Evolutionary conservation across 1,140 invertebrate species (phyloP).

Genomic region (Nylanderia fulva): DNA sequence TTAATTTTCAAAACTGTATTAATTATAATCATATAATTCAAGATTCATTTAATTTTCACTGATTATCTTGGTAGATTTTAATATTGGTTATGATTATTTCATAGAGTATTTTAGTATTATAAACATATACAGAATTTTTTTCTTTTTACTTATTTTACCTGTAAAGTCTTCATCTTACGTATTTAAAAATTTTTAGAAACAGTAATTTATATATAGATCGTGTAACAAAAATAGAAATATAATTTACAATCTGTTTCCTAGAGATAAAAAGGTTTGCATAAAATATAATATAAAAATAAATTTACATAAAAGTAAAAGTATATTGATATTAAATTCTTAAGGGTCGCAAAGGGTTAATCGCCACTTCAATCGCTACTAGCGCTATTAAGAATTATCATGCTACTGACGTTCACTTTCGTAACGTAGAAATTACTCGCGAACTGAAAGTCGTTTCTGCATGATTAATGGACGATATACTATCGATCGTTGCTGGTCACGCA

Average conservation of each 20-base stretch:
- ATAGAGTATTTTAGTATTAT: too few relatives aligned
- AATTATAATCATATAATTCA: background rate
- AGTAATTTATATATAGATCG: too few relatives aligned
- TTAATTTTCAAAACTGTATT: background rate
- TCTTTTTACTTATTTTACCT: too few relatives aligned
- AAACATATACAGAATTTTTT: too few relatives aligned
- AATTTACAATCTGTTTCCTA: background rate
- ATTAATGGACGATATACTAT: slow-evolving; percentile 45
- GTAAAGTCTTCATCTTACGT: too few relatives aligned
- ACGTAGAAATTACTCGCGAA: slow-evolving; percentile 21
- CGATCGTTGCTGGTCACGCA: slow-evolving; percentile 37
- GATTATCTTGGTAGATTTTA: too few relatives aligned
- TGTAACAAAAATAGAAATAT: too few relatives aligned
- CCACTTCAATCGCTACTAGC: slow-evolving; percentile 12
- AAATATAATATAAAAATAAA: background rate
- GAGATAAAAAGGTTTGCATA: background rate
- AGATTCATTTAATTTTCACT: too few relatives aligned
- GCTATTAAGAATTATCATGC: slow-evolving; percentile 24
- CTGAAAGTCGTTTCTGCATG: slow-evolving; percentile 22
- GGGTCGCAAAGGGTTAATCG: slow-evolving; percentile 13
- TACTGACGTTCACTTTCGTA: slow-evolving; percentile 20
- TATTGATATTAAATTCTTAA: background rate
- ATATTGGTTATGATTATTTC: background rate
- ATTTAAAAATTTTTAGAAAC: too few relatives aligned
- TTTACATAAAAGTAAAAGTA: background rate